A percentile compares a stretch with the other conserved stretches of the same genome.
phyloP scores from a whole-genome alignment of 2,888 invertebrate genomes.

The Lathronympha strigana region DNA sequence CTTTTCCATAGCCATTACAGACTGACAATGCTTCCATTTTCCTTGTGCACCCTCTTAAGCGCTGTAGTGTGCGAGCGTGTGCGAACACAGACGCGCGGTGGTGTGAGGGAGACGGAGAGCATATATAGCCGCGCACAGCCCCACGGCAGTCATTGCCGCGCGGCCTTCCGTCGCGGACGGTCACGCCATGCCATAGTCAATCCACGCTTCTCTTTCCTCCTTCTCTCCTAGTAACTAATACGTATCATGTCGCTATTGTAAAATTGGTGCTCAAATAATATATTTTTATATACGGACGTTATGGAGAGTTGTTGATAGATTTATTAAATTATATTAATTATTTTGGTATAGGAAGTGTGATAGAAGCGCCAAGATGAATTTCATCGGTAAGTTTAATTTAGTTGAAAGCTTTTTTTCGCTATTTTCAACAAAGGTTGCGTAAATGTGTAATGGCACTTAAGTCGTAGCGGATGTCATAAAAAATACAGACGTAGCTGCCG shows the following conservation, averaged over 20 bases:
- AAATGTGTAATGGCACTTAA: conserved; percentile 24
- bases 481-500: conserved; percentile 34
- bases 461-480: conserved; percentile 33
- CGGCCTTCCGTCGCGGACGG: conserved; percentile 54
- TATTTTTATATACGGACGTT: conserved; percentile 73
- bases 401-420: conserved; percentile 12
- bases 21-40: conserved; percentile 78
- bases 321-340: conserved; percentile 51
- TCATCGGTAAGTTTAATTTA: conserved; percentile 70
- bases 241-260: conserved; percentile 78
- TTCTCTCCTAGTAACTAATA: conserved; percentile 64
- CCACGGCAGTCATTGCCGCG: conserved; percentile 62
- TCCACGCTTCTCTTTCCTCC: conserved; percentile 62
- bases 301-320: conserved; percentile 67
- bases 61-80: conserved; percentile 48
- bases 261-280: conserved; percentile 77
- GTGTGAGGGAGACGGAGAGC: conserved; percentile 45
- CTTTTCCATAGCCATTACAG: conserved; percentile 75
- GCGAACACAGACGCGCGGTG: conserved; percentile 42
- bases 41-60: conserved; percentile 71
- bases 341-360: conserved; percentile 58
- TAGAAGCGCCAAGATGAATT: conserved; percentile 70
- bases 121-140: conserved; percentile 43
- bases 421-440: background rate
- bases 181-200: conserved; percentile 65